These are phyloP conservation scores for Phragmatobia fuliginosa DNA, from an alignment of 2,888 invertebrate species.

Conservation along the genomic window DNA sequence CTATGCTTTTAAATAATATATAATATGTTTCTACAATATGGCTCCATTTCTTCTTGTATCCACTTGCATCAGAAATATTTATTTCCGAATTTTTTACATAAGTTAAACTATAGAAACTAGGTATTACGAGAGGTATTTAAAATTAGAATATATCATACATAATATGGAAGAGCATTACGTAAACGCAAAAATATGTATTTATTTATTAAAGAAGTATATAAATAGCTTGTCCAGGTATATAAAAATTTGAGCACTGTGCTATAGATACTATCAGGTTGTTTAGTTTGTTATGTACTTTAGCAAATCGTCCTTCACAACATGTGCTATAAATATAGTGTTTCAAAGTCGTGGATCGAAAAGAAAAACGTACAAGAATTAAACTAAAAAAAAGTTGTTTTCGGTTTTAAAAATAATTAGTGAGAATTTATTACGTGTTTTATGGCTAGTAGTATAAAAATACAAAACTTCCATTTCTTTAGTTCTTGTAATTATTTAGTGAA, in stretches of 20 bases:
- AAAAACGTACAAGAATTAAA: constrained; percentile 3
- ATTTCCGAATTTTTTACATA: constrained; percentile 39
- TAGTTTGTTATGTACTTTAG: constrained; percentile 17
- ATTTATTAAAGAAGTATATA: constrained; percentile 27
- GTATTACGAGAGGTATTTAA: constrained; percentile 41
- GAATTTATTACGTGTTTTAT: not conserved
- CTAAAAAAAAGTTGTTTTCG: not conserved
- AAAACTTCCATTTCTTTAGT: not conserved
- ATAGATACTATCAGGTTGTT: constrained; percentile 17
- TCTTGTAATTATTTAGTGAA: not conserved
- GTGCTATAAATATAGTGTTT: not conserved
- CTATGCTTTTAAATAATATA: constrained; percentile 53
- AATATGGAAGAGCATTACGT: constrained; percentile 48
- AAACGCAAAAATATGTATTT: constrained; percentile 37
- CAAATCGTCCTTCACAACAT: not conserved
- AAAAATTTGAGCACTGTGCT: constrained; percentile 46
- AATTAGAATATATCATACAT: constrained; percentile 44
- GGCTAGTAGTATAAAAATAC: constrained; percentile 1
- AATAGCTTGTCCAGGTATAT: constrained; percentile 28
- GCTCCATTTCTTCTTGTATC: constrained; percentile 43
- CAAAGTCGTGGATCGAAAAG: not conserved
- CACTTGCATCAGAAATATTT: constrained; percentile 37
- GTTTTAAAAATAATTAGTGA: not conserved
- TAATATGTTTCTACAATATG: constrained; percentile 51
- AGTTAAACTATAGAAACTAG: constrained; percentile 45